phyloP scores from a whole-genome alignment of 2,113 vertebrate genomes.

The Dipodomys merriami region DNA sequence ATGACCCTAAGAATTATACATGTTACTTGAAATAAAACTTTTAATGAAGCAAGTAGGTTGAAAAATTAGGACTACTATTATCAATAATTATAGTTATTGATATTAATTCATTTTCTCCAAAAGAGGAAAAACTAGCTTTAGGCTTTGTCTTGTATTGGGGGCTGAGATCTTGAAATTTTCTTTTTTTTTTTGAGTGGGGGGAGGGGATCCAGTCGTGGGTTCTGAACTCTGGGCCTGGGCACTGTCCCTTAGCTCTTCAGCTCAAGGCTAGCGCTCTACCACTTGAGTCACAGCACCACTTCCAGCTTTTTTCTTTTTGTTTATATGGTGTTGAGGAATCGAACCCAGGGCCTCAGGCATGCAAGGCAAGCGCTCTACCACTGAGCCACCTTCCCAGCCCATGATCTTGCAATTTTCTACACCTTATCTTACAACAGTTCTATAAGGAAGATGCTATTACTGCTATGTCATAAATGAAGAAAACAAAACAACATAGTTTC shows the following conservation, averaged over 20 bases:
- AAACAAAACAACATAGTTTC: neutral
- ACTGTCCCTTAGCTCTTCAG: too few relatives aligned
- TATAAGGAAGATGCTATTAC: neutral
- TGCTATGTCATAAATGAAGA: neutral
- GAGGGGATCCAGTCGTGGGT: too few relatives aligned
- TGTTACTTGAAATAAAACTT: conserved; percentile 51
- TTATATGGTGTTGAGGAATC: too few relatives aligned
- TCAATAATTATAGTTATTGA: neutral
- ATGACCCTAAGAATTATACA: neutral
- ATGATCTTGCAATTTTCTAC: too few relatives aligned
- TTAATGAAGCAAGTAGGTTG: conserved; percentile 14
- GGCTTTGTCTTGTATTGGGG: neutral
- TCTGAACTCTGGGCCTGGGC: too few relatives aligned
- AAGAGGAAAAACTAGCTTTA: conserved; percentile 21
- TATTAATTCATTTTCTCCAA: conserved; percentile 15
- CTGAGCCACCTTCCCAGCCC: too few relatives aligned
- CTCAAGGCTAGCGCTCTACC: too few relatives aligned
- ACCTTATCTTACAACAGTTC: neutral
- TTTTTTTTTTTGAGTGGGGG: neutral
- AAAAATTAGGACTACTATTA: conserved; percentile 30
- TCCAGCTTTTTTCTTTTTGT: too few relatives aligned
- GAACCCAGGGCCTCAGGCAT: too few relatives aligned
- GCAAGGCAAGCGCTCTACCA: too few relatives aligned
- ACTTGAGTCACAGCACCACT: too few relatives aligned
- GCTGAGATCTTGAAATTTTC: neutral